Evolutionary conservation across 2,113 vertebrate genomes (phyloP).

Genomic region (Acinonyx jubatus): DNA sequence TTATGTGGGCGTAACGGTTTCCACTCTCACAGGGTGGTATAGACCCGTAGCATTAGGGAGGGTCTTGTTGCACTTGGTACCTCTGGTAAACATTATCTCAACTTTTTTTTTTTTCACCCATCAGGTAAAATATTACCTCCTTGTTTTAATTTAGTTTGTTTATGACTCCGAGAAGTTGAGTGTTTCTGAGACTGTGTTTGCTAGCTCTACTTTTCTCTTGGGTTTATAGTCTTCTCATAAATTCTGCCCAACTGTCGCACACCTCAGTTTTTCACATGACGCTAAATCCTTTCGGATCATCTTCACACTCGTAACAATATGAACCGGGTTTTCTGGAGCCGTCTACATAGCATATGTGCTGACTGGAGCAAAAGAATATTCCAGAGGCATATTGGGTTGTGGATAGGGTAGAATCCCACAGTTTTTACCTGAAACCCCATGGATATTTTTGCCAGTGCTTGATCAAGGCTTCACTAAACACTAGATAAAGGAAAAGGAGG

Average conservation of each 20-base stretch:
- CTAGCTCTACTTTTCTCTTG: not conserved
- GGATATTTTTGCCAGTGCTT: not conserved
- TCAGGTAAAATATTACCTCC: not conserved
- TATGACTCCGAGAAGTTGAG: not conserved
- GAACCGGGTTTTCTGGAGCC: not conserved
- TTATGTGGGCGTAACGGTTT: accelerated
- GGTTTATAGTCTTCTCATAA: not conserved
- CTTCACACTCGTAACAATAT: not conserved
- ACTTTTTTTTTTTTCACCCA: not conserved
- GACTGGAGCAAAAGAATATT: not conserved
- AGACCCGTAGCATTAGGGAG: not conserved
- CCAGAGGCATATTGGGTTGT: not conserved
- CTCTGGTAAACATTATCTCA: not conserved
- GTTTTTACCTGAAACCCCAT: not conserved
- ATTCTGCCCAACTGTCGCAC: not conserved
- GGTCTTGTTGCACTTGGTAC: not conserved
- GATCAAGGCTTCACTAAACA: not conserved
- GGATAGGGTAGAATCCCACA: not conserved
- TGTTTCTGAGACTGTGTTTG: not conserved
- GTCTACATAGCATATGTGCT: not conserved
- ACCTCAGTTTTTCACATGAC: not conserved
- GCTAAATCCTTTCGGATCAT: not conserved
- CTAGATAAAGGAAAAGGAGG: not conserved
- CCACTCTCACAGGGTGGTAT: not conserved
- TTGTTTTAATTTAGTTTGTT: not conserved